Percentiles rank a stretch among this genome's conserved stretches.
phyloP scores from a whole-genome alignment of 2,797 vertebrate species.

The Hapalemur alaotrensis region DNA sequence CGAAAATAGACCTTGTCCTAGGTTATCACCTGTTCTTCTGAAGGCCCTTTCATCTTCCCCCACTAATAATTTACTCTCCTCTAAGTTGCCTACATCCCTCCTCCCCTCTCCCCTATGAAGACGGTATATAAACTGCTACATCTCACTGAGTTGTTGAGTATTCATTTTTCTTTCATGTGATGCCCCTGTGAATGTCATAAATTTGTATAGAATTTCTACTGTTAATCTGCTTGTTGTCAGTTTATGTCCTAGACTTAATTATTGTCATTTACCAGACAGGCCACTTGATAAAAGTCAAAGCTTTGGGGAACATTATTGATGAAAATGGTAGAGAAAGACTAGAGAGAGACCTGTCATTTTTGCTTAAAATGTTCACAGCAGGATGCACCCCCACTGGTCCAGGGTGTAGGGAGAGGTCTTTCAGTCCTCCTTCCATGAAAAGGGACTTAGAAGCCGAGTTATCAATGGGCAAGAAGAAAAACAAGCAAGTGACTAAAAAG shows the following conservation, averaged over 20 bases:
- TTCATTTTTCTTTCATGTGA: neutral
- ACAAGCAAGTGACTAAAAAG: neutral
- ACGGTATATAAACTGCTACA: neutral
- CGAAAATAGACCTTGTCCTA: neutral
- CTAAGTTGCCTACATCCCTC: neutral
- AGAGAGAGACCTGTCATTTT: neutral
- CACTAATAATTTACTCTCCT: neutral
- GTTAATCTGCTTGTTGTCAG: neutral
- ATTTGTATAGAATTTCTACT: neutral
- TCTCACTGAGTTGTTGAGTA: neutral
- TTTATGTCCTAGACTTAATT: neutral
- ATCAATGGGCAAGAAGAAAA: neutral
- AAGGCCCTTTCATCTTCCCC: neutral
- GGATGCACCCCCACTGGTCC: neutral
- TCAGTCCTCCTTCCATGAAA: neutral
- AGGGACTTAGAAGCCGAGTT: neutral
- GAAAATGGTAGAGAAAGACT: neutral
- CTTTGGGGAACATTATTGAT: neutral
- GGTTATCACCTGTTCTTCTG: neutral
- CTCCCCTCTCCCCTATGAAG: accelerated
- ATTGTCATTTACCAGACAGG: neutral
- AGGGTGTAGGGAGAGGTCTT: neutral
- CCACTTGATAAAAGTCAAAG: neutral
- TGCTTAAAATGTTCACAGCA: neutral
- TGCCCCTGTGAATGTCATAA: too few species aligned